These are phyloP conservation scores for Arothron firmamentum DNA, from an alignment of 2,113 vertebrate genomes.

Conservation along the genomic window DNA sequence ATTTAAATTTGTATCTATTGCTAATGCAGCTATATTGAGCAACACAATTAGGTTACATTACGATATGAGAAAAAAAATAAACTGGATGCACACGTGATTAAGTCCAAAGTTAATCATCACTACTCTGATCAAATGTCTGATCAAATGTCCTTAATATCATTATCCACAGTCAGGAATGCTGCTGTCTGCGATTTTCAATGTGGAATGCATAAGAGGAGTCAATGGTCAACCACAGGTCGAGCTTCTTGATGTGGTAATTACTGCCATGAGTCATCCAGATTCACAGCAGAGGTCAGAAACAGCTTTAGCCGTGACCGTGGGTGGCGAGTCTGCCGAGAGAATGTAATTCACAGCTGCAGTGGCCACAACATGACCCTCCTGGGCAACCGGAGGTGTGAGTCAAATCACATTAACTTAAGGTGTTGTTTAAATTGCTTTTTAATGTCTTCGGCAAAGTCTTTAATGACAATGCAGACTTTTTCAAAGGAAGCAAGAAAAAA, in stretches of 20 bases:
- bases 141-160: constrained; percentile 36
- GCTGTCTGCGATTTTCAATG: constrained; percentile 19
- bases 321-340: too few species aligned
- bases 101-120: neutral
- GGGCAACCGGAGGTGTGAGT: too few species aligned
- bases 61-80: neutral
- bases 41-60: neutral
- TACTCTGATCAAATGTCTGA: neutral
- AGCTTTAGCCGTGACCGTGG: neutral
- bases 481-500: too few species aligned
- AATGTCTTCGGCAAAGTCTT: too few species aligned
- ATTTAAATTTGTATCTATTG: neutral
- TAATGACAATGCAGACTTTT: too few species aligned
- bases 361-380: too few species aligned
- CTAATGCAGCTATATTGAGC: neutral
- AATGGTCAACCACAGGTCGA: constrained; percentile 12
- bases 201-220: constrained; percentile 17
- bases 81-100: neutral
- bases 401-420: too few species aligned
- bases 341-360: too few species aligned
- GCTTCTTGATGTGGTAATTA: constrained; percentile 15
- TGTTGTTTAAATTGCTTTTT: too few species aligned
- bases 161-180: constrained; percentile 26
- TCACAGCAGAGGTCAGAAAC: constrained; percentile 25
- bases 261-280: constrained; percentile 19